phyloP scores from a whole-genome alignment of 2,888 invertebrate species.

The Gari tellinella region DNA sequence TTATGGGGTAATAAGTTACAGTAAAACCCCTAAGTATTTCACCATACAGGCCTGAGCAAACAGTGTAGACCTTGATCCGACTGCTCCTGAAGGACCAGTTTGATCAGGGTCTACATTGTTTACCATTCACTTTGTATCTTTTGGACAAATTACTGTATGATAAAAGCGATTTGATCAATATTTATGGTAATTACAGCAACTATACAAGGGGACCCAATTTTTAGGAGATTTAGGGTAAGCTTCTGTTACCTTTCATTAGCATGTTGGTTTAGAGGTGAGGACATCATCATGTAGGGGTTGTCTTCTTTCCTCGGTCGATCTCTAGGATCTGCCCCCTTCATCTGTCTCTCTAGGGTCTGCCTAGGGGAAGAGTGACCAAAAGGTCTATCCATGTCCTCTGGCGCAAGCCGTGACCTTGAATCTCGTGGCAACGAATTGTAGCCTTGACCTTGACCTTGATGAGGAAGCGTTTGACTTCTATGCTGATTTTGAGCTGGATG shows the following conservation, averaged over 20 bases:
- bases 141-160: too few relatives aligned
- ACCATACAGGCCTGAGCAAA: too few relatives aligned
- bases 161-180: too few relatives aligned
- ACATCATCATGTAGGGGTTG: conserved; percentile 61
- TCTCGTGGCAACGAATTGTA: conserved; percentile 57
- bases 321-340: conserved; percentile 10
- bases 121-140: too few relatives aligned
- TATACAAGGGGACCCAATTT: too few relatives aligned
- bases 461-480: conserved; percentile 15
- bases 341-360: conserved; percentile 22
- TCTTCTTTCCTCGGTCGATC: conserved; percentile 27
- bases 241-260: conserved; percentile 42
- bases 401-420: conserved; percentile 48
- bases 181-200: too few relatives aligned
- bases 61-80: too few relatives aligned
- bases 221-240: too few relatives aligned
- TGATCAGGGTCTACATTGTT: too few relatives aligned
- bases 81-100: too few relatives aligned
- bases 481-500: conserved; percentile 31
- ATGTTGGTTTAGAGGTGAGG: conserved; percentile 34
- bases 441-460: conserved; percentile 26
- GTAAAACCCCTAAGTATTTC: too few relatives aligned
- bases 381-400: conserved; percentile 32
- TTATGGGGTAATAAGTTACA: too few relatives aligned
- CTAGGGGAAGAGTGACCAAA: conserved; percentile 43